These are phyloP conservation scores for Poeciliopsis paucimaculata DNA, from an alignment of 2,797 vertebrate genomes.

Conservation along the genomic window DNA sequence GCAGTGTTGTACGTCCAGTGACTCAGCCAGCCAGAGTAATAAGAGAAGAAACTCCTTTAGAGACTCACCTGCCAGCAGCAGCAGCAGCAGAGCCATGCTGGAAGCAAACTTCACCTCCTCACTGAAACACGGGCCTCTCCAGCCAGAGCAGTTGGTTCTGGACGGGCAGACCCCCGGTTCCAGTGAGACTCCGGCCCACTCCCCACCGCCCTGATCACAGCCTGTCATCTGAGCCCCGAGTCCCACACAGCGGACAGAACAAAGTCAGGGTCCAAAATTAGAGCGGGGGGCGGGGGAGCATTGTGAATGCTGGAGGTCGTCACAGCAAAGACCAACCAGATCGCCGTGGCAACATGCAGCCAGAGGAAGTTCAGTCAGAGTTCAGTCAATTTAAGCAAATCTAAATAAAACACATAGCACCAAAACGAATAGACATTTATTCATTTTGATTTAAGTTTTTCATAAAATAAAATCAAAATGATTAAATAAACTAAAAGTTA, in stretches of 20 bases:
- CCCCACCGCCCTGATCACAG: slow-evolving; percentile 48
- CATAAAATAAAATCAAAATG: neutral
- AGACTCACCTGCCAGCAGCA: slow-evolving; percentile 64
- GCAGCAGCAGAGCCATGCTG: slow-evolving; percentile 60
- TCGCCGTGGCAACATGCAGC: neutral
- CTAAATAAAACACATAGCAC: neutral
- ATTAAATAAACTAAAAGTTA: neutral
- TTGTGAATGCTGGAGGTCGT: neutral
- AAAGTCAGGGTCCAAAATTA: slow-evolving; percentile 56
- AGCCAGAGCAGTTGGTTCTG: neutral
- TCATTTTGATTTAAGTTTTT: no score
- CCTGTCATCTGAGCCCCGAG: slow-evolving; percentile 63
- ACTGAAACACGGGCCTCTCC: slow-evolving; percentile 6
- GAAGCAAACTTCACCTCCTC: slow-evolving; percentile 14
- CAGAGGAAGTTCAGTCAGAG: neutral
- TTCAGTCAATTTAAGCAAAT: neutral
- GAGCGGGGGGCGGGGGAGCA: slow-evolving; percentile 6
- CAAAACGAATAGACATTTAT: neutral
- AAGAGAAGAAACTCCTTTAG: no score
- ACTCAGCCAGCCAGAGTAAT: neutral
- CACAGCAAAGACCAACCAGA: neutral
- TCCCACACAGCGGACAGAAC: slow-evolving; percentile 49
- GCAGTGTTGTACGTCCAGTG: neutral
- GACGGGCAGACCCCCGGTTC: neutral
- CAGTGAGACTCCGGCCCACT: slow-evolving; percentile 28